A percentile compares a stretch with the other conserved stretches of the same genome.
Evolutionary conservation across 2,888 invertebrate species (phyloP).

Genomic region (Noctua fimbriata): DNA sequence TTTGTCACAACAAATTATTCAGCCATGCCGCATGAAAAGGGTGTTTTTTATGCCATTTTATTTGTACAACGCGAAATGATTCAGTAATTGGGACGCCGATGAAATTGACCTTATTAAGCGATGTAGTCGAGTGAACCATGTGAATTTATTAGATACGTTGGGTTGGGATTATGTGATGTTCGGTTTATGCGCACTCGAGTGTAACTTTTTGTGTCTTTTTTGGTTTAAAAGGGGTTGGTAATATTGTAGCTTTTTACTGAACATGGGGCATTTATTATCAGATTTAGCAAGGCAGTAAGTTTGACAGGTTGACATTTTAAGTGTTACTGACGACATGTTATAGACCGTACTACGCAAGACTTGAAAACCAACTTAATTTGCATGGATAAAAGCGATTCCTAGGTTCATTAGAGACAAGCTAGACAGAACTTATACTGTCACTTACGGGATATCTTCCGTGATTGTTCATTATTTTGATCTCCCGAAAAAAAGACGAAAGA

Average conservation of each 20-base stretch:
- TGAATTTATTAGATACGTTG: constrained; percentile 46
- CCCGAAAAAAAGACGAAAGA: too few relatives aligned
- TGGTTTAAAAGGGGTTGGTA: background rate
- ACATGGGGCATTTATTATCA: background rate
- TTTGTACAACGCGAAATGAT: constrained; percentile 70
- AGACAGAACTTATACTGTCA: background rate
- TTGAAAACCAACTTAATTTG: background rate
- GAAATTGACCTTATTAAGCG: constrained; percentile 73
- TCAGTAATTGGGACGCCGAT: constrained; percentile 68
- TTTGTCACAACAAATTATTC: constrained; percentile 86
- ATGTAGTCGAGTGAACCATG: constrained; percentile 40
- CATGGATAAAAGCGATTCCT: background rate
- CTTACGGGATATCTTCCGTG: too few relatives aligned
- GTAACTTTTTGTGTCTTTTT: constrained; percentile 5
- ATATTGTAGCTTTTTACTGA: background rate
- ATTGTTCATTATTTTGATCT: too few relatives aligned
- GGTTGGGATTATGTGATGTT: constrained; percentile 27
- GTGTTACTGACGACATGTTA: background rate
- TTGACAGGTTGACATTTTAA: background rate
- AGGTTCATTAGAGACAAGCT: background rate
- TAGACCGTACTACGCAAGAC: background rate
- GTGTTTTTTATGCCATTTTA: constrained; percentile 69
- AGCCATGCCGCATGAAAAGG: constrained; percentile 80
- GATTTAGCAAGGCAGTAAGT: background rate
- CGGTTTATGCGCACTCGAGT: constrained; percentile 8